Base-by-base conservation (phyloP, 2,888 invertebrate genomes). In the Sinopyrophorus schimmeli region DNA sequence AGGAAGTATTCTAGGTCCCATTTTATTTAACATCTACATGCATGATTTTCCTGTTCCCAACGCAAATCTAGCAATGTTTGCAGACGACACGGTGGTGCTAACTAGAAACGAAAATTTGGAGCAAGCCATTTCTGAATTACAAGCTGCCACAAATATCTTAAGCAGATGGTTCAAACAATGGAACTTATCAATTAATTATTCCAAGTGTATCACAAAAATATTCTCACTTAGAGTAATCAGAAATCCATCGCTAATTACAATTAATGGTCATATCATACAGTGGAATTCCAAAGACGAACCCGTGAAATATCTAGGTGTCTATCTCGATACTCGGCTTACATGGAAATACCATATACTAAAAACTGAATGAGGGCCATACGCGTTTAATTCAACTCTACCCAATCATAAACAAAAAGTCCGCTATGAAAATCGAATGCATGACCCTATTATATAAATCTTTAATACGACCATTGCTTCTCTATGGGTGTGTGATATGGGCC, bases 41-140 rank as follows among this genome's bases (percentile, higher is more conserved):
- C n/a, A 16, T 3, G 21, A 37, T 7, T 12, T 37, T 9, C 21
- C 35, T 2, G 6, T 9, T 26, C 18, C 10, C 50, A 62, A 28
- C 38, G 51, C 12, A 57, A 61, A 38, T 3, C 46, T 23, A n/a
- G 54, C 16, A 39, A 54, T 14, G 4, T 60, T 28, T 47, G 53
- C 52, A 3, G 52, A 42, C 10, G 49, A 44, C 51, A 61, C 54
- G 28, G 55, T 53, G 2, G 14, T 39, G 16, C n/a, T 39, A 26
- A 27, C 27, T 4, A 16, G 17, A 26, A 26, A 27, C 5, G 3
- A 27, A 3, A 11, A 27, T 27, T 10, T 27, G 12, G 27, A 27
- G 5, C 9, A 27, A 27, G 27, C 27, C 10, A 27, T 35, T 31
- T 5, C 17, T n/a, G 15, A 35, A 35, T 9, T 35, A 12, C 35